Evolutionary conservation across 2,888 invertebrate genomes (phyloP), one percentile per base, ranked within the genome.

Genomic region (Ichneumoninae sp.): DNA sequence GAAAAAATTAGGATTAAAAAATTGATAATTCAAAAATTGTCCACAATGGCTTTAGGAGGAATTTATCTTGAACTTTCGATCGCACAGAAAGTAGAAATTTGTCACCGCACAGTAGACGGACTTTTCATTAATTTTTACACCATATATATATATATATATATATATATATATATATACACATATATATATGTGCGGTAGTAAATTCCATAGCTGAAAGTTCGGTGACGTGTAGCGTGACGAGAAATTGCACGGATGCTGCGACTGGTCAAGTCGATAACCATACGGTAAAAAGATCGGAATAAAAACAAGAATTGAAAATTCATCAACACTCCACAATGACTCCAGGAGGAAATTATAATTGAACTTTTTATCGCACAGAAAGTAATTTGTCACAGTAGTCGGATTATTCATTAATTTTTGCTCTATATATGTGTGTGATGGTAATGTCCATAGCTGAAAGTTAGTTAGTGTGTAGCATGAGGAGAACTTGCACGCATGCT

Each of bases 241-340:
- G 40, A 60, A 72, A 77, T 82, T 66, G 82, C 77, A 72, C 71
- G 71, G 82, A 82, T 72, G 77, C 66, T 30, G 50, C 68, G 19
- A 69, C 60, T 54, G 68, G 50, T 19, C 22, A 22, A 22, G 0
- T 22, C 22, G 22, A 22, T 22, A 22, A 22, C 0, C 22, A 22
- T 22, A 22, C 22, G 22, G 22, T 22, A 22, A 22, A 52, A 52
- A 52, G 19, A 19, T 22, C 0, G 0, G 8, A 40, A 8, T 40
- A 8, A 8, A 54, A n/a, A 7, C 1, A 54, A 52, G 1, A 54
- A 22, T 22, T 40, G 40, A 8, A 8, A 8, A 40, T 1, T 40
- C 40, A 40, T 8, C 40, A 40, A 22, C 22, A 19, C 22, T 54
- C 1, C 5, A 54, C 19, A 54, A 54, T 54, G 19, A 8, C 54